Evolutionary conservation across 2,797 vertebrate species (phyloP).

Genomic region (Falco novaeseelandiae): DNA sequence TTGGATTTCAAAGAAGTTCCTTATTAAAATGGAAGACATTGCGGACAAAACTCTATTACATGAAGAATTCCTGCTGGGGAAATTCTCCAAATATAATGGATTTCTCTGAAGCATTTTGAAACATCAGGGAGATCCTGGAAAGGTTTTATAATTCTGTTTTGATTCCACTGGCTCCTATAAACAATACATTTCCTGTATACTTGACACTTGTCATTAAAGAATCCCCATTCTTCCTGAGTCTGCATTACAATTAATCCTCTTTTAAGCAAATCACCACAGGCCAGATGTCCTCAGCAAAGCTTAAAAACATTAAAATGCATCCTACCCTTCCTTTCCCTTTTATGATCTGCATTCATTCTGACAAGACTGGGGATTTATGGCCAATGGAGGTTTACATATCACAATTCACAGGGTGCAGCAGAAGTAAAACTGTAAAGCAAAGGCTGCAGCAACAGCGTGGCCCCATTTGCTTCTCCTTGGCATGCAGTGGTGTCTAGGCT

Average conservation of each 20-base stretch:
- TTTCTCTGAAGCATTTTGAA: constrained; percentile 18
- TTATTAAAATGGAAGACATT: not conserved
- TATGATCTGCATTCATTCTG: not conserved
- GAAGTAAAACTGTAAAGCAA: not conserved
- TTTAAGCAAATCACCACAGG: constrained; percentile 22
- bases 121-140: not conserved
- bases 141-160: constrained; percentile 28
- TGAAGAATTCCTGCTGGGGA: not conserved
- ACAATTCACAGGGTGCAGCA: not conserved
- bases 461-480: not conserved
- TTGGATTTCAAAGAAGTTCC: not conserved
- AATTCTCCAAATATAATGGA: not conserved
- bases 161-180: not conserved
- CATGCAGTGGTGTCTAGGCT: not conserved
- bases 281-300: constrained; percentile 42
- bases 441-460: not conserved
- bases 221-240: constrained; percentile 36
- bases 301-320: constrained; percentile 9
- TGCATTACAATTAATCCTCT: constrained; percentile 52
- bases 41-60: not conserved
- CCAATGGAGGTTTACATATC: constrained; percentile 14
- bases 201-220: constrained; percentile 26
- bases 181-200: constrained; percentile 12
- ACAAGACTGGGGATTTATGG: constrained; percentile 1
- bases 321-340: not conserved